Evolutionary conservation across 2,113 vertebrate genomes (phyloP), one percentile per base, ranked within the genome.

Genomic region (Callospermophilus lateralis): DNA sequence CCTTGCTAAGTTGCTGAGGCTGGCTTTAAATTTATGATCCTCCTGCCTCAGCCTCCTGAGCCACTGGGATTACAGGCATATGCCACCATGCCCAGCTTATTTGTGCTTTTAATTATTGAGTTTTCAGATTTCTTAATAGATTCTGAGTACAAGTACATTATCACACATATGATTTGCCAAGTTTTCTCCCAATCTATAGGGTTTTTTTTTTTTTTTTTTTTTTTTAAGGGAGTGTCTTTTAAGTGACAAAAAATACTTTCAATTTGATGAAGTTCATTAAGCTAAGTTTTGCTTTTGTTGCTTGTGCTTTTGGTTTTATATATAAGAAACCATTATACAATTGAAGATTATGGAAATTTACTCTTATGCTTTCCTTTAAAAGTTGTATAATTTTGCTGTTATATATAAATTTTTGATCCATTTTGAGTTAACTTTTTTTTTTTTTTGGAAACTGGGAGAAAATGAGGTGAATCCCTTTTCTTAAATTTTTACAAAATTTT

Each of bases 221-320:
- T 4, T 72, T 28, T 74, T 6, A 73, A 67, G 61, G 17, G 77
- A 91, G 32, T 65, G 42, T 55, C 8, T 3, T 89, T 84, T 55
- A 53, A 65, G 89, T 42, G 42, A 32, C 30, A 63, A 84, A 45
- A 67, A 90, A 17, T 42, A 15, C 53, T 92, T 76, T 32, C 30
- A 48, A 58, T 86, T 74, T 95, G 51, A 58, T 55, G 58, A 94
- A 90, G 39, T 94, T 20, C 15, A 61, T 32, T 51, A 51, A 51
- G 48, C 48, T 81, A 77, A 76, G 28, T 24, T 90, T 83, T 91
- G 76, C 15, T 91, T 79, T 67, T 96, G 68, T 87, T 87, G 34
- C n/a, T 68, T 91, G 17, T 91, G 28, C 51, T 91, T 77, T 67
- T 61, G 76, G 83, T 58, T 96, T 91, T 73, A 24, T 68, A 76